Conservation (phyloP, 1,140 invertebrate species). For the Bombus waltoni region DNA sequence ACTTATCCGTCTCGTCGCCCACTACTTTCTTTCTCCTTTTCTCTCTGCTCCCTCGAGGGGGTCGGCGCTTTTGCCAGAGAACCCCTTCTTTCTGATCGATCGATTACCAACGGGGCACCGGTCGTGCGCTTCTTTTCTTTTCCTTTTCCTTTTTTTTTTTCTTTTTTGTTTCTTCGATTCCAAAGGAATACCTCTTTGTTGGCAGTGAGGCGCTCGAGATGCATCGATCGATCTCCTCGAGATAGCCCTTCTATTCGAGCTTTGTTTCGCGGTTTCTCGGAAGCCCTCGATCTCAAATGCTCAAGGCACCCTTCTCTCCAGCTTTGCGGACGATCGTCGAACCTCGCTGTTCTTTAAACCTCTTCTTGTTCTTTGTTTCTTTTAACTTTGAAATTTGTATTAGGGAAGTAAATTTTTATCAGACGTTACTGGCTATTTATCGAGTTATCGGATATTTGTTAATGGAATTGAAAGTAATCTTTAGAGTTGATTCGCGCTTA, state of each 20-base stretch:
- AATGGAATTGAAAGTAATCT: background rate
- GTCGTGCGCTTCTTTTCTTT: background rate
- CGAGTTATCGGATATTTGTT: background rate
- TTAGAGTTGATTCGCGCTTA: background rate
- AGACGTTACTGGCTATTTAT: background rate
- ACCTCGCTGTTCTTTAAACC: background rate
- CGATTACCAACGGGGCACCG: slow-evolving; percentile 29
- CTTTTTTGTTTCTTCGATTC: slow-evolving; percentile 38
- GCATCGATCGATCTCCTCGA: slow-evolving; percentile 43
- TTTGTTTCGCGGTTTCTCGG: slow-evolving; percentile 43
- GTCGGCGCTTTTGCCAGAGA: background rate
- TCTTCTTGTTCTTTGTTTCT: background rate
- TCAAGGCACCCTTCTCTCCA: background rate
- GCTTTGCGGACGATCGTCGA: background rate
- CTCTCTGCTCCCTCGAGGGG: slow-evolving; percentile 12
- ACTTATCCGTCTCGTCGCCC: slow-evolving; percentile 28
- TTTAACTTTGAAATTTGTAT: background rate
- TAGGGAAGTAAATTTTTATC: background rate
- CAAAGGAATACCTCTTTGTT: slow-evolving; percentile 43
- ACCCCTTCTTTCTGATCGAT: slow-evolving; percentile 44
- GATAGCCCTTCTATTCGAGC: slow-evolving; percentile 40
- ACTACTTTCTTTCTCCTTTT: background rate
- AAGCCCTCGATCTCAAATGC: background rate
- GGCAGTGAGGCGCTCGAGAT: slow-evolving; percentile 13
- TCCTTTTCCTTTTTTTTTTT: background rate